Percentiles rank a stretch among this genome's conserved stretches.
Conservation (phyloP, 2,113 vertebrate genomes). For the Mormyrus lacerda region DNA sequence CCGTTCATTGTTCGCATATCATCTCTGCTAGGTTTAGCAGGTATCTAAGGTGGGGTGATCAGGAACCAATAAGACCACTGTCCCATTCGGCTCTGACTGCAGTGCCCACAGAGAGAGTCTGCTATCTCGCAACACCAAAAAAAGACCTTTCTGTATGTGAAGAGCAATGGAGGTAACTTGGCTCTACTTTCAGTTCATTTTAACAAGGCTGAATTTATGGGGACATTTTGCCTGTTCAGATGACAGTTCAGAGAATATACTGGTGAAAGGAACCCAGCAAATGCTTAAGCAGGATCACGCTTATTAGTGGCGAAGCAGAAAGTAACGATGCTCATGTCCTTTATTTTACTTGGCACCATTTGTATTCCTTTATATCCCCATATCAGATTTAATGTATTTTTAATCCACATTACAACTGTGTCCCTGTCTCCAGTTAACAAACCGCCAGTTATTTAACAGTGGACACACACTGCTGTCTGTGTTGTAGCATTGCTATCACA, state of each 20-base stretch:
- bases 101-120: conserved; percentile 47
- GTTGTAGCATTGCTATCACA: background rate
- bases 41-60: conserved; percentile 51
- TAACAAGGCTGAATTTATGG: background rate
- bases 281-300: background rate
- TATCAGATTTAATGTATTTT: background rate
- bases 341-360: background rate
- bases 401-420: background rate
- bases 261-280: background rate
- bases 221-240: background rate
- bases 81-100: conserved; percentile 38
- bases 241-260: background rate
- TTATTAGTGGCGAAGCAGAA: background rate
- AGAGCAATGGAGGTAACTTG: conserved; percentile 38
- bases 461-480: background rate
- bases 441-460: background rate
- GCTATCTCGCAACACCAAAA: conserved; percentile 47
- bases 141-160: conserved; percentile 47
- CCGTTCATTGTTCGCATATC: background rate
- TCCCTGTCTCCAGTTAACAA: background rate
- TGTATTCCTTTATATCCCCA: background rate
- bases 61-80: conserved; percentile 49
- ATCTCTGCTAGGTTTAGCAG: conserved; percentile 12
- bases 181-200: background rate
- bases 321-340: background rate